A percentile compares a stretch with the other conserved stretches of the same genome.
These are phyloP conservation scores for Pogonocherus hispidulus DNA, from an alignment of 2,888 invertebrate species.

Conservation along the genomic window DNA sequence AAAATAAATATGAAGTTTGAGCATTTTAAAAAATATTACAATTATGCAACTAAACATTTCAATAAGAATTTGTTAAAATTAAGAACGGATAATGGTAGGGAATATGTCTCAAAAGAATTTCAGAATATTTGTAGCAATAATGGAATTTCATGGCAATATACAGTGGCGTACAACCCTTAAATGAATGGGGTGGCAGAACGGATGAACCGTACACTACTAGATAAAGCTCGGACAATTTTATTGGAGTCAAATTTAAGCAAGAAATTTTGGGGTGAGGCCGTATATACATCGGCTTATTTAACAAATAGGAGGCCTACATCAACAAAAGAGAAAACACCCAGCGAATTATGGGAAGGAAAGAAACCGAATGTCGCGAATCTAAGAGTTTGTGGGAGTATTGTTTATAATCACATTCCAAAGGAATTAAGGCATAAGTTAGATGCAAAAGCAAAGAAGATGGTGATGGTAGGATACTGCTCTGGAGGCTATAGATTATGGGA, in stretches of 20 bases:
- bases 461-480: conserved; percentile 35
- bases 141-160: conserved; percentile 17
- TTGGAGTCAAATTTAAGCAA: conserved; percentile 30
- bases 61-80: conserved; percentile 26
- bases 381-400: conserved; percentile 20
- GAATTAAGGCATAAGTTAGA: conserved; percentile 34
- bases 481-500: conserved; percentile 37
- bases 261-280: conserved; percentile 28
- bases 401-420: conserved; percentile 29
- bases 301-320: conserved; percentile 21
- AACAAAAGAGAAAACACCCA: conserved; percentile 5
- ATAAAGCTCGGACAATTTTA: conserved; percentile 20
- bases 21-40: conserved; percentile 29
- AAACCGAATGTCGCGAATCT: conserved; percentile 27
- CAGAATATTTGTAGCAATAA: neutral
- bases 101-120: conserved; percentile 17
- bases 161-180: conserved; percentile 21
- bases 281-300: conserved; percentile 12
- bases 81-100: conserved; percentile 33
- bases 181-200: conserved; percentile 26
- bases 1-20: conserved; percentile 36
- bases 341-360: conserved; percentile 20
- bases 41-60: conserved; percentile 23
- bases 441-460: conserved; percentile 28
- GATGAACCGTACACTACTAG: conserved; percentile 22